Percentiles rank a stretch among this genome's conserved stretches.
Evolutionary conservation across 2,797 vertebrate species (phyloP).

Genomic region (Sciurus carolinensis): DNA sequence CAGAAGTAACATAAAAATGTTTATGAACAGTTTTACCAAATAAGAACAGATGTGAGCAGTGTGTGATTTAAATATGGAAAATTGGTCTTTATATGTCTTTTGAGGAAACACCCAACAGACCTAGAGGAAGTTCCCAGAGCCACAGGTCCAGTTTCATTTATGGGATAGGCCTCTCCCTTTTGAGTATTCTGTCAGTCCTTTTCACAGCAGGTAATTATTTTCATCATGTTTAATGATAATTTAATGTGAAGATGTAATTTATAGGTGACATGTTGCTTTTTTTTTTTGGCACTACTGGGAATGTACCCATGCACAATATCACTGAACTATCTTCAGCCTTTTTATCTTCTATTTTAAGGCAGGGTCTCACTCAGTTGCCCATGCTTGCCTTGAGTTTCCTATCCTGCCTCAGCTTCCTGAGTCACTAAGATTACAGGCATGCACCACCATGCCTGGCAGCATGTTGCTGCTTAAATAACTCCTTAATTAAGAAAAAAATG

Average conservation of each 20-base stretch:
- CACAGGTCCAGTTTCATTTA: not conserved
- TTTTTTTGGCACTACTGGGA: not conserved
- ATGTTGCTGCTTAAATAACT: too few relatives aligned
- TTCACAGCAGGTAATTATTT: constrained; percentile 13
- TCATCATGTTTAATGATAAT: not conserved
- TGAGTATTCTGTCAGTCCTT: not conserved
- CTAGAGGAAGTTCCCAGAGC: not conserved
- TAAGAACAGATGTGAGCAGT: not conserved
- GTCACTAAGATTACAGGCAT: too few relatives aligned
- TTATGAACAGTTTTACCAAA: not conserved
- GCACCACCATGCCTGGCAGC: too few relatives aligned
- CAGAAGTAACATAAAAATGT: too few relatives aligned
- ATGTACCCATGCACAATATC: not conserved
- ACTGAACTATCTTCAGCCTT: not conserved
- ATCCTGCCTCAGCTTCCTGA: too few relatives aligned
- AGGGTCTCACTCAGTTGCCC: too few relatives aligned
- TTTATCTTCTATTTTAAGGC: too few relatives aligned
- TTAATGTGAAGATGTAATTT: constrained; percentile 1
- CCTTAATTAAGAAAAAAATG: too few relatives aligned
- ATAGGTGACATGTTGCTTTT: not conserved
- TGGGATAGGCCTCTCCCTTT: not conserved
- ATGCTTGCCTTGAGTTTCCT: too few relatives aligned
- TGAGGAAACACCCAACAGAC: not conserved
- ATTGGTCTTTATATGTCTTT: not conserved
- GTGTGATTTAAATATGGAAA: constrained; percentile 8